A percentile compares a stretch with the other conserved stretches of the same genome.
phyloP scores from a whole-genome alignment of 2,797 vertebrate species.

The Menidia menidia region DNA sequence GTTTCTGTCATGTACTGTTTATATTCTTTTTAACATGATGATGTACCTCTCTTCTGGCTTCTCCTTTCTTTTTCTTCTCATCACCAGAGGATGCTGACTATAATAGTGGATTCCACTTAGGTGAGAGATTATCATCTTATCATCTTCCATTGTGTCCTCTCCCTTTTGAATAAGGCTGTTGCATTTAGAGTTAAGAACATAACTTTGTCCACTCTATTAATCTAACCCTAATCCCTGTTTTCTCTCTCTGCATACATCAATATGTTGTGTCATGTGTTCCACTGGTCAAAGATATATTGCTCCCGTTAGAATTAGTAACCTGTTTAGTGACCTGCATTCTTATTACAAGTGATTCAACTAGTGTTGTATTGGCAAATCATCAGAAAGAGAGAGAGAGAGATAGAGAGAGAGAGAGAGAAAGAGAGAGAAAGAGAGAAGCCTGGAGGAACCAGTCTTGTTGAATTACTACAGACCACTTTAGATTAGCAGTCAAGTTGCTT shows the following conservation, averaged over 20 bases:
- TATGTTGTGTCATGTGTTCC: neutral
- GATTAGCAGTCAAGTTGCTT: constrained; percentile 62
- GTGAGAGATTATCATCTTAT: constrained; percentile 85
- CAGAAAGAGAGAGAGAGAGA: too few species aligned
- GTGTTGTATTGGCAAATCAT: neutral
- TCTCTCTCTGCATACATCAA: constrained; percentile 7
- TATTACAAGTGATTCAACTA: neutral
- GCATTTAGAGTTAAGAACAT: accelerated
- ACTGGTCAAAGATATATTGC: neutral
- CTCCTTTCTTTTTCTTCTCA: constrained; percentile 71
- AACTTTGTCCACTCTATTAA: neutral
- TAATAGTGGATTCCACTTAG: constrained; percentile 91
- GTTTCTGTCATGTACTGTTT: constrained; percentile 73
- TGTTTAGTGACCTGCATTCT: neutral
- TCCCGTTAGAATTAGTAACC: neutral
- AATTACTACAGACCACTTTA: constrained; percentile 63
- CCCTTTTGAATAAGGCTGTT: neutral
- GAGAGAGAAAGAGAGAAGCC: too few species aligned
- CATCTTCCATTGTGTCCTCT: constrained; percentile 20
- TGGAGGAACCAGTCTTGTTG: constrained; percentile 37
- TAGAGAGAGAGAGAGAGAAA: too few species aligned
- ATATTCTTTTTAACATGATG: constrained; percentile 81
- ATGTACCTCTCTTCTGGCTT: constrained; percentile 84
- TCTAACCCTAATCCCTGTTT: neutral
- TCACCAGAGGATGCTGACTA: constrained; percentile 91